Evolutionary conservation across 2,113 vertebrate species (phyloP).

Genomic region (Spheniscus mendiculus): DNA sequence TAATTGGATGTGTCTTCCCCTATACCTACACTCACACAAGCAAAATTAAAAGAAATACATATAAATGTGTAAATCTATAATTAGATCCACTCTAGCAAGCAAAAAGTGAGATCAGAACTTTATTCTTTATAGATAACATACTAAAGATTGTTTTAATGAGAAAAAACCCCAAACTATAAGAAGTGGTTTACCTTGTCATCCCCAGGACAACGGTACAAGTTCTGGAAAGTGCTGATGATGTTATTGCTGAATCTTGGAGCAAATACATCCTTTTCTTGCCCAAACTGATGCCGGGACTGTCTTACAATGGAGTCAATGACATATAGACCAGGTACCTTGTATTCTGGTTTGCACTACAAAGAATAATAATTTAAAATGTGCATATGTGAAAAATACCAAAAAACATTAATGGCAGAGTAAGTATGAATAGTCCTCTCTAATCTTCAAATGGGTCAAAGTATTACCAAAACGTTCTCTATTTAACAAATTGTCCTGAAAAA

Average conservation of each 20-base stretch:
- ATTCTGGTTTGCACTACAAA: constrained; percentile 95
- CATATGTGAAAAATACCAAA: neutral
- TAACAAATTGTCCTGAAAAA: neutral
- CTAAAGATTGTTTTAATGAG: neutral
- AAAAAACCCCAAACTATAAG: neutral
- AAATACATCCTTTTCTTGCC: constrained; percentile 97
- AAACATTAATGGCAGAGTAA: neutral
- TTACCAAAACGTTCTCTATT: neutral
- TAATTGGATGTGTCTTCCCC: neutral
- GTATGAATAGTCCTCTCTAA: neutral
- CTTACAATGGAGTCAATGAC: constrained; percentile 98
- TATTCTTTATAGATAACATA: neutral
- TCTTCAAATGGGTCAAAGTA: neutral
- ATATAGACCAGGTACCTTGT: constrained; percentile 97
- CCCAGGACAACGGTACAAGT: constrained; percentile 95
- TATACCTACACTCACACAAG: neutral
- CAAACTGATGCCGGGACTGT: constrained; percentile 98
- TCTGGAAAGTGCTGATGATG: constrained; percentile 96
- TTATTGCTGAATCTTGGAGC: constrained; percentile 99
- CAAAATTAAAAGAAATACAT: neutral
- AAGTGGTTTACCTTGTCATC: constrained; percentile 90
- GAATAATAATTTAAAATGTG: neutral
- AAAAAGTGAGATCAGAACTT: neutral
- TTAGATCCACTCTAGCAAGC: neutral
- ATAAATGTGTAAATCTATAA: neutral